Evolutionary conservation across 2,113 vertebrate species (phyloP), one percentile per base, ranked within the genome.

Genomic region (Sarotherodon lohbergeri): DNA sequence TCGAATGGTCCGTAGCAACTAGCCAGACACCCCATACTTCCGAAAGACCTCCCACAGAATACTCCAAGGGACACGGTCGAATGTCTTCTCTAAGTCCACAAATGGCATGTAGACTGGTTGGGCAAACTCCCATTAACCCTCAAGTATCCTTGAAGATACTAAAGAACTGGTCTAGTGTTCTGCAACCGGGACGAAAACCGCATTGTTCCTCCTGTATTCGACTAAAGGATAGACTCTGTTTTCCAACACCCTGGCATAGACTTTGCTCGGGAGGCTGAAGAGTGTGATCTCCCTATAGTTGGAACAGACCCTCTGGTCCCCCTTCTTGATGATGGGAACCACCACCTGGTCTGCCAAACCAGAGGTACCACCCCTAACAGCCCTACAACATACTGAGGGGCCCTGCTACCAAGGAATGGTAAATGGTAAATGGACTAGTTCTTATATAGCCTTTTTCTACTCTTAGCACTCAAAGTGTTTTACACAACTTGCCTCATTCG

Each of bases 291-390:
- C 59, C 59, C 29, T 17, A 19, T 63, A 34, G 59, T 63, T 63
- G 32, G 17, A 63, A 7, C 32, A 63, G 32, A 63, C 17, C 59
- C 29, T 4, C 5, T 34, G 59, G 32, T 63, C 59, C 29, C 32
- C 32, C 59, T 63, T 63, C 32, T 2, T 63, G 59, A 63, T 19
- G 59, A 63, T 36, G 59, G 59, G 9, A 63, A 36, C 59, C 59
- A 63, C 32, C 9, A 63, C 1, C 59, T 34, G 29, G 59, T 63
- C 9, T 36, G 32, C 1, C 1, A 63, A 36, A 36, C 59, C 17
- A 63, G 59, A 63, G 16, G 59, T 63, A 0, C 59, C 0, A 1
- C 59, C 16, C 29, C 59, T 11, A 16, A 36, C 59, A 63, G 2
- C 32, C 32, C 9, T 36, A 63, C 59, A 63, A n/a, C 9, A 63